Base-by-base conservation (phyloP, 1,140 invertebrate species). In the Tachypleus tridentatus region DNA sequence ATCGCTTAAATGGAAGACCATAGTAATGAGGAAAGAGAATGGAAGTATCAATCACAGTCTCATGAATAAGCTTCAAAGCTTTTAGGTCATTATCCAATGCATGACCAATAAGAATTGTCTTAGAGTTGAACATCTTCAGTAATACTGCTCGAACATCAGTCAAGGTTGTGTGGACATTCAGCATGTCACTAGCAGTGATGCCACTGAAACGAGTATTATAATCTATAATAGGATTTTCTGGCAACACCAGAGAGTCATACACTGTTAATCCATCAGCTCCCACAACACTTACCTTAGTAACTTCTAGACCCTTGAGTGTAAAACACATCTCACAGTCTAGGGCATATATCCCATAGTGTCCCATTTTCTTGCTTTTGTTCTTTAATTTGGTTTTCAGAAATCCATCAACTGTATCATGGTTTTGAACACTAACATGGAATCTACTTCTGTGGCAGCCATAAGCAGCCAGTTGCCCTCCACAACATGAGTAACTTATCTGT, bases 71-170 rank as follows among this genome's bases (percentile, higher is more conserved):
- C 49, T 93, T 96, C 3, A 98, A 80, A 51, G 93, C 90, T 77
- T 90, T 88, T 71, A 98, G 85, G 81, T 99, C 97, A 74, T 88
- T 95, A 76, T 98, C 96, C 69, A 99, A 82, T 80, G 91, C 93
- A 77, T 99, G 97, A 5, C 97, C 97, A 65, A 98, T 86, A 4
- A 99, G 79, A 73, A 98, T 95, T 1, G 92, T 92, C 77, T 92
- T 87, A 64, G 86, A 85, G 70, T 86, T 87, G 77, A 97, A 91
- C 79, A 93, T 84, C 64, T 87, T 86, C 58, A 97, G 80, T 57
- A 98, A 80, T 10, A 89, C 87, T 10, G 88, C 88, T 79, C 97
- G 94, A 47, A 97, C 90, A 73, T 97, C 89, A 51, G 84, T 74
- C 52, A 94, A 76, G 49, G 82, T 86, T 29, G 86, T 88, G 54